phyloP scores from a whole-genome alignment of 1,140 invertebrate genomes.

The Tetranychus urticae region DNA sequence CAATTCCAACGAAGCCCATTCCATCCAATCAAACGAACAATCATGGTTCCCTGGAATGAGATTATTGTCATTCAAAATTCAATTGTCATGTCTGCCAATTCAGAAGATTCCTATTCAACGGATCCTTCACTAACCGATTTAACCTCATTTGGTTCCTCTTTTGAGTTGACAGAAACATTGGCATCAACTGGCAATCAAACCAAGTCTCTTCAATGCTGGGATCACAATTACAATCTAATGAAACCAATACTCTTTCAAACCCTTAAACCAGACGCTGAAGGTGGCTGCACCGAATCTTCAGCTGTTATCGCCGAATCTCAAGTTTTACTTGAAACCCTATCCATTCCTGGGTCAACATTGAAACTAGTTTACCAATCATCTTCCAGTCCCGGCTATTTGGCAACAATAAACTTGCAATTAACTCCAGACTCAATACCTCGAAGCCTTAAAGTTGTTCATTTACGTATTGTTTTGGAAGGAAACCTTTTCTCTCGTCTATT shows the following conservation, averaged over 20 bases:
- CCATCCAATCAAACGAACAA: conserved; percentile 38
- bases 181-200: too few relatives aligned
- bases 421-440: conserved; percentile 21
- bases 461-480: conserved; percentile 24
- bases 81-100: not conserved
- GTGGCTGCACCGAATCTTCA: conserved; percentile 42
- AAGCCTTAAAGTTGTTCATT: conserved; percentile 17
- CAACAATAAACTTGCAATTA: conserved; percentile 25
- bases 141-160: not conserved
- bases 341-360: conserved; percentile 51
- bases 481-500: conserved; percentile 22
- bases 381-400: conserved; percentile 23
- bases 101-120: not conserved
- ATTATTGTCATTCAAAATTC: conserved; percentile 48
- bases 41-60: conserved; percentile 84
- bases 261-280: conserved; percentile 59
- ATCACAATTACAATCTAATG: conserved; percentile 52
- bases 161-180: not conserved
- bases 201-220: conserved; percentile 30
- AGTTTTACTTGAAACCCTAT: conserved; percentile 79
- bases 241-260: conserved; percentile 52
- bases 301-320: conserved; percentile 63
- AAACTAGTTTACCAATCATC: conserved; percentile 23
- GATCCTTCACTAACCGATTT: not conserved
- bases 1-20: conserved; percentile 86